These are phyloP conservation scores for Amiota minor DNA, from an alignment of 2,888 invertebrate species.

Conservation along the genomic window DNA sequence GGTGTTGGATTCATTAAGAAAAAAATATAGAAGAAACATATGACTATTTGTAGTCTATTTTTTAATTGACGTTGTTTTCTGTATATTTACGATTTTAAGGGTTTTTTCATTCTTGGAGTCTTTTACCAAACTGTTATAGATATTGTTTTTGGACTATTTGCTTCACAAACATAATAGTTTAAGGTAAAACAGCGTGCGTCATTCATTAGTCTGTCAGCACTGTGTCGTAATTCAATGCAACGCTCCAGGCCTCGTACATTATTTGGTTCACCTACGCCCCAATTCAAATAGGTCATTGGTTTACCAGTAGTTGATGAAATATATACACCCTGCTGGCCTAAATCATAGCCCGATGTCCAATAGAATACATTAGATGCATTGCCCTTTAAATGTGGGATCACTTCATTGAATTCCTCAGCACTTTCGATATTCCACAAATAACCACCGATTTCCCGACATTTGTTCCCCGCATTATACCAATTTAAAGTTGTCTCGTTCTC, in stretches of 20 bases:
- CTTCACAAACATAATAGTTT: slow-evolving; percentile 4
- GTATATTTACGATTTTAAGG: too few relatives aligned
- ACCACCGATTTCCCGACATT: slow-evolving; percentile 41
- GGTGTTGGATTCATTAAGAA: slow-evolving; percentile 19
- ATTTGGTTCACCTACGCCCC: slow-evolving; percentile 12
- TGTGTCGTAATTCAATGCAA: slow-evolving; percentile 7
- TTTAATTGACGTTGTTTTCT: background rate
- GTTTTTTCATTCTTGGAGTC: background rate
- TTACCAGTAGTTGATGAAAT: slow-evolving; percentile 12
- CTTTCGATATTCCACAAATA: slow-evolving; percentile 43
- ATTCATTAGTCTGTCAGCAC: background rate
- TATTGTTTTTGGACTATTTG: slow-evolving; percentile 14
- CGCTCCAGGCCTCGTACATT: slow-evolving; percentile 6
- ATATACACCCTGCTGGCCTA: background rate
- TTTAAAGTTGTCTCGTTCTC: slow-evolving; percentile 23
- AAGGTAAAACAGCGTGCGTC: background rate
- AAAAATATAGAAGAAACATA: background rate
- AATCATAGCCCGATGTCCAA: slow-evolving; percentile 28
- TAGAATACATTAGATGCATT: slow-evolving; percentile 7
- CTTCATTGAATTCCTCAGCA: slow-evolving; percentile 34
- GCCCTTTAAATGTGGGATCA: background rate
- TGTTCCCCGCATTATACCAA: slow-evolving; percentile 41
- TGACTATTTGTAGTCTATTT: background rate
- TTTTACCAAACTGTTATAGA: slow-evolving; percentile 13
- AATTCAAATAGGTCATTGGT: slow-evolving; percentile 8